phyloP scores from a whole-genome alignment of 2,113 vertebrate species.

The Chlamydotis undulata region DNA sequence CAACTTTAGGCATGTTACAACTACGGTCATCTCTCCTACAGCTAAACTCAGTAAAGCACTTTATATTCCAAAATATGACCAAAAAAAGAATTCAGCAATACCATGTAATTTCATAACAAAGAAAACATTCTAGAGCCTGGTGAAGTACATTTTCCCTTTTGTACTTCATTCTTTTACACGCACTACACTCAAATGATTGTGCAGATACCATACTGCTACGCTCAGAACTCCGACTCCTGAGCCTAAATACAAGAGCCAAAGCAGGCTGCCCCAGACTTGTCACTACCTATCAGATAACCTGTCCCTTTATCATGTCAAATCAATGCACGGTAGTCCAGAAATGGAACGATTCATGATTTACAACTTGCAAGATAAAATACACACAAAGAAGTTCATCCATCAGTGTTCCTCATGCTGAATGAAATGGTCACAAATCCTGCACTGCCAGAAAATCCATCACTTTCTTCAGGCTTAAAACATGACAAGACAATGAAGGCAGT shows the following conservation, averaged over 20 bases:
- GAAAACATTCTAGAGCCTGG: not conserved
- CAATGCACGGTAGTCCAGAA: not conserved
- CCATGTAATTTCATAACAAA: not conserved
- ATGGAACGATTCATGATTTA: not conserved
- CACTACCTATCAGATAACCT: not conserved
- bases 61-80: not conserved
- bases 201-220: accelerated
- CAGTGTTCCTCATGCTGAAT: not conserved
- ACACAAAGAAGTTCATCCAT: not conserved
- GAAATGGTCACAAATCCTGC: not conserved
- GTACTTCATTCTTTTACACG: not conserved
- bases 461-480: not conserved
- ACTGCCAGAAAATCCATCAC: not conserved
- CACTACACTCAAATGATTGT: not conserved
- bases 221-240: not conserved
- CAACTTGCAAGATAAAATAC: not conserved
- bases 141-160: not conserved
- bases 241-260: not conserved
- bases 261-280: not conserved
- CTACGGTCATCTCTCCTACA: not conserved
- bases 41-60: not conserved
- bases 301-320: not conserved
- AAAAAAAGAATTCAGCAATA: not conserved
- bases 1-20: not conserved
- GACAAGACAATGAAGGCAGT: not conserved